Evolutionary conservation across 2,888 invertebrate species (phyloP).

Genomic region (Protula sp.): DNA sequence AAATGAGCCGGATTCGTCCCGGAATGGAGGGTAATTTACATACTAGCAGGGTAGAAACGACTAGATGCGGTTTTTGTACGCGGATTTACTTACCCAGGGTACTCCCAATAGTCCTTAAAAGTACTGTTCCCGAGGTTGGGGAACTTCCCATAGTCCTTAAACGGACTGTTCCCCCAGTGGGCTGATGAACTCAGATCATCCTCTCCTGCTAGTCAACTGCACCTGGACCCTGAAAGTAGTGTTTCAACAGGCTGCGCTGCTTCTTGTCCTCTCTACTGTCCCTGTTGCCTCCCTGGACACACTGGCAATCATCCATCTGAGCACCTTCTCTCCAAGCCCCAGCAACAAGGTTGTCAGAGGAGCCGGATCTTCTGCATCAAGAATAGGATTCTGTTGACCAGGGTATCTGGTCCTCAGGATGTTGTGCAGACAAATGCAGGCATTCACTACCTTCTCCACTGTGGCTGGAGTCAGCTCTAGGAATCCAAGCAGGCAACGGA

Average conservation of each 20-base stretch:
- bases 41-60: too few species aligned
- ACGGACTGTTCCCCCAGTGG: too few species aligned
- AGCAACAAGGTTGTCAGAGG: slow-evolving; percentile 13
- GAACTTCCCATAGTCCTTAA: too few species aligned
- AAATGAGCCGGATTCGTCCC: too few species aligned
- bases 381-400: slow-evolving; percentile 11
- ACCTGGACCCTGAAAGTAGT: not conserved
- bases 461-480: not conserved
- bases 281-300: slow-evolving; percentile 5
- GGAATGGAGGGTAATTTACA: too few species aligned
- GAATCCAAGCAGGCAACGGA: slow-evolving; percentile 4
- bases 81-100: too few species aligned
- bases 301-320: slow-evolving; percentile 3
- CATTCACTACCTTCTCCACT: slow-evolving; percentile 8
- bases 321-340: slow-evolving; percentile 21
- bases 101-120: too few species aligned
- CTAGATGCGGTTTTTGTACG: too few species aligned
- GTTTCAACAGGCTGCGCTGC: not conserved
- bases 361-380: slow-evolving; percentile 8
- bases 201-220: too few species aligned
- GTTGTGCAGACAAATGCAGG: slow-evolving; percentile 19
- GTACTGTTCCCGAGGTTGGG: too few species aligned
- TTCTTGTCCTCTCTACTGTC: slow-evolving; percentile 1
- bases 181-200: too few species aligned
- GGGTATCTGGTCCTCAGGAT: slow-evolving; percentile 16